These are phyloP conservation scores for Tautogolabrus adspersus DNA, from an alignment of 2,113 vertebrate genomes.

Conservation along the genomic window DNA sequence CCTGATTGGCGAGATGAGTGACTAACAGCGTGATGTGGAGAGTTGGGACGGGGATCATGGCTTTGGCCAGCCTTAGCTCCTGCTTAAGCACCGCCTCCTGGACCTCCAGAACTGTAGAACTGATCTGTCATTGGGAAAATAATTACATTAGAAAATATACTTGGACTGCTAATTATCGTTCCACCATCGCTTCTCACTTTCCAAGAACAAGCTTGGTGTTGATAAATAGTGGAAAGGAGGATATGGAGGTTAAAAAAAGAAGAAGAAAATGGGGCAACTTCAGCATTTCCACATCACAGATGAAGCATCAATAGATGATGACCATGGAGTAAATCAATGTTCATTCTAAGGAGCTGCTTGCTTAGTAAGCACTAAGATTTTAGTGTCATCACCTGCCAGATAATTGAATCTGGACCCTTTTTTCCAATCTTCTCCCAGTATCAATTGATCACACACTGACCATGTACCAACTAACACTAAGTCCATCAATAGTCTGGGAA, in stretches of 20 bases:
- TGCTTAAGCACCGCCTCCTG: constrained; percentile 88
- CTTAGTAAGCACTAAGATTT: constrained; percentile 13
- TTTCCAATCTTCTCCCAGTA: background rate
- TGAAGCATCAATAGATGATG: background rate
- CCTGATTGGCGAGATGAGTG: constrained; percentile 89
- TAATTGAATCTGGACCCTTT: background rate
- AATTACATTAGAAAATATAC: background rate
- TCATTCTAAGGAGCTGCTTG: constrained; percentile 10
- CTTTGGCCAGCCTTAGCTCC: constrained; percentile 87
- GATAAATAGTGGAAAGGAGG: background rate
- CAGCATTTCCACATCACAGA: background rate
- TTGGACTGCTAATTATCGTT: background rate
- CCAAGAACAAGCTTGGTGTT: background rate
- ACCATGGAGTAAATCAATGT: constrained; percentile 5
- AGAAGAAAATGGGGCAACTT: background rate
- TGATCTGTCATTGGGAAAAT: constrained; percentile 85
- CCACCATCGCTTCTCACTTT: background rate
- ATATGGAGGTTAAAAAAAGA: too few relatives aligned
- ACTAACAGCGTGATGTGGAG: constrained; percentile 94
- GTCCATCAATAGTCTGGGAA: background rate
- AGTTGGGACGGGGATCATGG: constrained; percentile 86
- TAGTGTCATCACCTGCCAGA: background rate
- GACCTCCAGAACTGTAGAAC: constrained; percentile 80
- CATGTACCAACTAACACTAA: background rate
- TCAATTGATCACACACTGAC: background rate